Conservation (phyloP, 2,888 invertebrate genomes). For the Pogonocherus hispidulus region DNA sequence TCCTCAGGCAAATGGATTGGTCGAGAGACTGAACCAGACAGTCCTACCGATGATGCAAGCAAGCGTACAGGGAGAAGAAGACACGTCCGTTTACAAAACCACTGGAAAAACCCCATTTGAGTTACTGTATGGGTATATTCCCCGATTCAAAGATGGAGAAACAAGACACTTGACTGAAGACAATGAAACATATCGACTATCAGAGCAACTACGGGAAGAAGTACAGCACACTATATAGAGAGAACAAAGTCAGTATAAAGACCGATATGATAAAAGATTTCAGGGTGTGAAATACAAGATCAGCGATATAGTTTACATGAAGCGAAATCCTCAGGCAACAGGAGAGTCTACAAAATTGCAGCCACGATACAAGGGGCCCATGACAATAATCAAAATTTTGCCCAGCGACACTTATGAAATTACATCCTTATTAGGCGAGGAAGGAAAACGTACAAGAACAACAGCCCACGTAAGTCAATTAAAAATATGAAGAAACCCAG, state of each 20-base stretch:
- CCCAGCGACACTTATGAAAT: neutral
- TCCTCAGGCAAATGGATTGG: slow-evolving; percentile 27
- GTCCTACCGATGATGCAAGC: neutral
- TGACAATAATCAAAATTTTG: neutral
- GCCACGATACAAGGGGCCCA: neutral
- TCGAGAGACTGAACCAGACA: slow-evolving; percentile 20
- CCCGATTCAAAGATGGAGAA: neutral
- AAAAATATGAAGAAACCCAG: neutral
- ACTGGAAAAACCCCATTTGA: neutral
- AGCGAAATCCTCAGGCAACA: neutral
- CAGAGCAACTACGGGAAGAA: neutral
- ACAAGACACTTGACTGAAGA: neutral
- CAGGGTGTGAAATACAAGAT: neutral
- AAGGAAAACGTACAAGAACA: neutral
- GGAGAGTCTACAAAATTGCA: neutral
- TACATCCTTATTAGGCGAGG: neutral
- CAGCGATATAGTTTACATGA: neutral
- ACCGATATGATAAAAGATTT: neutral
- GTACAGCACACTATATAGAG: neutral
- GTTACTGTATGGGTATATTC: neutral
- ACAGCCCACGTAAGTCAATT: neutral
- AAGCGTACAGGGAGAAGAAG: neutral
- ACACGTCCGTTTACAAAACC: neutral
- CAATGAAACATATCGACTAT: neutral
- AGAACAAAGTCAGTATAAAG: neutral